Evolutionary conservation across 2,888 invertebrate genomes (phyloP).

Genomic region (Baronia brevicornis): DNA sequence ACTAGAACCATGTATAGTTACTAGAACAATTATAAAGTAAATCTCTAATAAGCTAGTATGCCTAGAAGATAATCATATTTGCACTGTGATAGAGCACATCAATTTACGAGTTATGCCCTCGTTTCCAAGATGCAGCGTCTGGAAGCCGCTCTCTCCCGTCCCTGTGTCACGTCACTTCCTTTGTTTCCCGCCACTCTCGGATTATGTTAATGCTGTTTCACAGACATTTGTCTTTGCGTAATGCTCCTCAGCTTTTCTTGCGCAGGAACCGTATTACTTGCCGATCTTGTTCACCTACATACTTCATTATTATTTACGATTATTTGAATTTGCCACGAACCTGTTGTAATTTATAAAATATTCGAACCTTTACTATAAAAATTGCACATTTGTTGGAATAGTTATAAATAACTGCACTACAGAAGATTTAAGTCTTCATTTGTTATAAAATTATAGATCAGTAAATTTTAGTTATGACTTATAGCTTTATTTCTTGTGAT

Average conservation of each 20-base stretch:
- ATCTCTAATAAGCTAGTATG: constrained; percentile 9
- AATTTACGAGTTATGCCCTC: constrained; percentile 34
- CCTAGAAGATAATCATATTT: constrained; percentile 35
- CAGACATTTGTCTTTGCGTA: constrained; percentile 67
- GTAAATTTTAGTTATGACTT: too few relatives aligned
- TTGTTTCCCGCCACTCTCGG: constrained; percentile 51
- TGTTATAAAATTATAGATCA: too few relatives aligned
- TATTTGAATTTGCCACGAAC: constrained; percentile 26
- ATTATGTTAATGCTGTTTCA: constrained; percentile 67
- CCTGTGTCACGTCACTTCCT: constrained; percentile 50
- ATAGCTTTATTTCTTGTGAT: too few relatives aligned
- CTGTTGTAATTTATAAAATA: constrained; percentile 15
- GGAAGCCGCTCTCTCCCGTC: constrained; percentile 34
- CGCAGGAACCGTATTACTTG: constrained; percentile 49
- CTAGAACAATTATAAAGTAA: constrained; percentile 12
- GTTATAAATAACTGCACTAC: constrained; percentile 11
- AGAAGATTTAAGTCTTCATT: constrained; percentile 1
- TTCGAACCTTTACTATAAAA: constrained; percentile 9
- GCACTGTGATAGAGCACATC: constrained; percentile 40
- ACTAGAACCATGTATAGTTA: neutral
- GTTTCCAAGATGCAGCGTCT: constrained; percentile 24
- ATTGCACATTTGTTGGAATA: constrained; percentile 2
- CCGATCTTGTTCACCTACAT: constrained; percentile 48
- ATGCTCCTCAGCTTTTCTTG: constrained; percentile 47
- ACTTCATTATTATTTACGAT: constrained; percentile 49